Evolutionary conservation across 1,140 invertebrate genomes (phyloP), one percentile per base, ranked within the genome.

Genomic region (Antheraea pernyi): DNA sequence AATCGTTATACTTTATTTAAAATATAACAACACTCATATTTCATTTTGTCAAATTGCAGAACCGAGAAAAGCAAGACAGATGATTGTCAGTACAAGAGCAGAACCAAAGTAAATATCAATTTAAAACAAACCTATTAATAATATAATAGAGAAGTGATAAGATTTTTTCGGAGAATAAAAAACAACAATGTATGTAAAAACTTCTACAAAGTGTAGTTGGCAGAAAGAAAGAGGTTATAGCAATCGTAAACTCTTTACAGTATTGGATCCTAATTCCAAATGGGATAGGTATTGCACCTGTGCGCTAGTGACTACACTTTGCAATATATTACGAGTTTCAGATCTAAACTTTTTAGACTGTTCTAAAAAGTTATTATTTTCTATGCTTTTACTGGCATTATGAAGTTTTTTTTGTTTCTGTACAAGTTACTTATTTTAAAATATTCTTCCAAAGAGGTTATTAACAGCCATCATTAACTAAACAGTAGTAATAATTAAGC

Each of bases 251-350:
- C 37, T 69, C 60, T 58, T 66, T 48, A 53, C 80, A 70, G 79
- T 83, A 89, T 86, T 83, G 81, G 79, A 70, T 84, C 79, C 84
- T 88, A 86, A 89, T 86, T 85, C 77, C 71, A 76, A 83, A 82
- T 79, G 83, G 78, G 79, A 83, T 80, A 79, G 80, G 75, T 82
- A 80, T 75, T 81, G 84, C 87, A 89, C 87, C 87, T 88, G 86
- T 76, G 84, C 79, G 69, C 80, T 64, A 11, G 19, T 19, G 67
- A 53, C 6, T 53, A 53, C 46, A 53, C 46, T 53, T 53, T 53
- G 46, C 46, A 53, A 53, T 53, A 53, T n/a, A 53, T 53, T 53
- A 53, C 46, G 46, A 53, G 16, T 53, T 9, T 53, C 46, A 53
- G 46, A 53, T 53, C 6, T 53, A 53, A 6, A 16, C 46, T 53